These are phyloP conservation scores for Acromyrmex charruanus DNA, from an alignment of 1,140 invertebrate species.

Conservation along the genomic window DNA sequence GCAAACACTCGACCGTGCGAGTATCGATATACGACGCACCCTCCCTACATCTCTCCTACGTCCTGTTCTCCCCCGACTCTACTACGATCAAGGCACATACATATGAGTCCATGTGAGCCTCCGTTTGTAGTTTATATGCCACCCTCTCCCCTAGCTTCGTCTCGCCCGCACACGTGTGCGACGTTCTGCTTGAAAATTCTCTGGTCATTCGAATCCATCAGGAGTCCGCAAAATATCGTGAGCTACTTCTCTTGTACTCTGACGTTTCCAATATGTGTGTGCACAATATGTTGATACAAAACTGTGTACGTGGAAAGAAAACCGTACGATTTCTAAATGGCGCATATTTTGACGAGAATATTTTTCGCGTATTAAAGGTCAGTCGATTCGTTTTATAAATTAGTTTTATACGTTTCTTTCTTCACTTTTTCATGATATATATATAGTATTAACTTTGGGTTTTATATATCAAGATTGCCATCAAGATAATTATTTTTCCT, in stretches of 20 bases:
- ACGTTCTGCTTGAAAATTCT: constrained; percentile 70
- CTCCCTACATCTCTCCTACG: constrained; percentile 78
- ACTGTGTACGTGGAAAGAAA: background rate
- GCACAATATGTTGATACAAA: constrained; percentile 1
- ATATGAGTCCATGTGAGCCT: constrained; percentile 55
- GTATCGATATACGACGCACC: constrained; percentile 85
- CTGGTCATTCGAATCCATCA: constrained; percentile 75
- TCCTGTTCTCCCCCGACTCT: constrained; percentile 67
- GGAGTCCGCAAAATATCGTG: constrained; percentile 74
- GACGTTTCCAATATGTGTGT: constrained; percentile 19
- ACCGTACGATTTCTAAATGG: constrained; percentile 6
- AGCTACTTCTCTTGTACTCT: constrained; percentile 58
- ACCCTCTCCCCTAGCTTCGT: background rate
- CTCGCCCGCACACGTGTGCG: constrained; percentile 38
- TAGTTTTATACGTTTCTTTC: background rate
- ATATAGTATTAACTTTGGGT: background rate
- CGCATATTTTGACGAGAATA: constrained; percentile 17
- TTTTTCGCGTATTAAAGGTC: background rate
- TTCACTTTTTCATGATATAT: background rate
- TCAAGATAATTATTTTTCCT: background rate
- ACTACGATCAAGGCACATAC: constrained; percentile 68
- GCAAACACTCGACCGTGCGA: constrained; percentile 84
- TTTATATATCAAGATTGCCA: background rate
- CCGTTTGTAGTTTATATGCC: constrained; percentile 68
- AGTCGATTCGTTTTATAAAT: background rate